These are phyloP conservation scores for Spheniscus humboldti DNA, from an alignment of 2,797 vertebrate genomes.

Conservation along the genomic window DNA sequence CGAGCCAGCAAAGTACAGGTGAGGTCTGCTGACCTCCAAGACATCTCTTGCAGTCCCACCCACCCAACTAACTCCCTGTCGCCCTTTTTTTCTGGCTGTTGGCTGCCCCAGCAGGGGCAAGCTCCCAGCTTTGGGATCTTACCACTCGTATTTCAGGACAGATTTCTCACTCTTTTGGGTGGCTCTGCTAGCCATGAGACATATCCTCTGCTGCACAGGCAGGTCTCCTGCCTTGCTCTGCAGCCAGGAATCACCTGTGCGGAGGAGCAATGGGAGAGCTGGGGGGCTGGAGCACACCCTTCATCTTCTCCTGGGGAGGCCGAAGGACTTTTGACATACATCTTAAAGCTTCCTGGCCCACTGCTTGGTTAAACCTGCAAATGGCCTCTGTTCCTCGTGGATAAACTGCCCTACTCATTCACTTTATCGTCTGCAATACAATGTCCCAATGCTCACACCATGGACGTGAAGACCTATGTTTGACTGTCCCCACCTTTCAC, in stretches of 20 bases:
- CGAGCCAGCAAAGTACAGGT: neutral
- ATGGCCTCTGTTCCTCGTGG: neutral
- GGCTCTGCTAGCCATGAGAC: neutral
- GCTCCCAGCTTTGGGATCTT: neutral
- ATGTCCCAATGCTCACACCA: neutral
- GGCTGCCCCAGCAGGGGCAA: neutral
- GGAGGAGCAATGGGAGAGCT: neutral
- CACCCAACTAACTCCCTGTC: neutral
- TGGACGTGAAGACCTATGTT: neutral
- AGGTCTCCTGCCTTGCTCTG: neutral
- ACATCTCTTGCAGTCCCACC: neutral
- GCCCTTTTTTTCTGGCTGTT: neutral
- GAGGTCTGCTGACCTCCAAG: neutral
- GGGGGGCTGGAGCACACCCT: neutral
- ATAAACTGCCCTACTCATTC: neutral
- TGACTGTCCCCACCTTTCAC: neutral
- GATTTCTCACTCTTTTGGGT: neutral
- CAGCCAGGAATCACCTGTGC: neutral
- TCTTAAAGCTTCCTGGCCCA: neutral
- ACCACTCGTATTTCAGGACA: neutral
- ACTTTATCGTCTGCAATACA: fast-evolving
- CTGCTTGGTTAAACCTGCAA: neutral
- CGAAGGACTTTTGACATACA: neutral
- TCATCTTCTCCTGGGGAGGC: neutral
- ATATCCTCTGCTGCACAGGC: neutral